phyloP scores from a whole-genome alignment of 2,113 vertebrate genomes.

The Osmerus mordax region DNA sequence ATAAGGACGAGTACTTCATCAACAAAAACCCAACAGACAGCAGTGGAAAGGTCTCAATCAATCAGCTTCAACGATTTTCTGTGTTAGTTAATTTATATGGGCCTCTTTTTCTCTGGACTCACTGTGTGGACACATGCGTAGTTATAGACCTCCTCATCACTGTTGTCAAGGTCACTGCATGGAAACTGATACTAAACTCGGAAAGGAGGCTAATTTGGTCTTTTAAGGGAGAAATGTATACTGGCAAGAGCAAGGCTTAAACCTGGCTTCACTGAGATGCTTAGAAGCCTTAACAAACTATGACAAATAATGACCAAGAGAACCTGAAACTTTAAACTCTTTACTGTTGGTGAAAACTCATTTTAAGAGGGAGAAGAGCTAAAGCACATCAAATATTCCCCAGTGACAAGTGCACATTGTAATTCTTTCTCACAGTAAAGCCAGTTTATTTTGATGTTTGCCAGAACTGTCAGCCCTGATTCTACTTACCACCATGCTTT shows the following conservation, averaged over 20 bases:
- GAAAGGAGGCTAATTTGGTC: too few species aligned
- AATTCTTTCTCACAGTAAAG: slow-evolving; percentile 27
- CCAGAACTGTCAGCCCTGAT: slow-evolving; percentile 35
- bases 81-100: slow-evolving; percentile 42
- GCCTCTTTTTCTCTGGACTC: slow-evolving; percentile 14
- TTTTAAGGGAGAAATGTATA: too few species aligned
- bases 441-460: neutral
- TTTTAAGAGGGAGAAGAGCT: too few species aligned
- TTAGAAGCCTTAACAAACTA: too few species aligned
- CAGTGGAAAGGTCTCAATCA: slow-evolving; percentile 52
- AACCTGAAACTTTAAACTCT: too few species aligned
- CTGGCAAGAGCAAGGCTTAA: too few species aligned
- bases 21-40: slow-evolving; percentile 39
- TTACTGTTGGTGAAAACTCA: too few species aligned
- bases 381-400: too few species aligned
- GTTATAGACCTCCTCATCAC: slow-evolving; percentile 43
- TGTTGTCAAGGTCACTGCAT: slow-evolving; percentile 56
- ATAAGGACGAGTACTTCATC: slow-evolving; percentile 50
- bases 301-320: too few species aligned
- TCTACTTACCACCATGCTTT: slow-evolving; percentile 44
- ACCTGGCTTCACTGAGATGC: too few species aligned
- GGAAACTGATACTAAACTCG: slow-evolving; percentile 10
- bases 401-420: slow-evolving; percentile 23
- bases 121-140: neutral
- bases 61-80: slow-evolving; percentile 38